These are phyloP conservation scores for Elephantulus edwardii DNA, from an alignment of 2,113 vertebrate species.

Conservation along the genomic window DNA sequence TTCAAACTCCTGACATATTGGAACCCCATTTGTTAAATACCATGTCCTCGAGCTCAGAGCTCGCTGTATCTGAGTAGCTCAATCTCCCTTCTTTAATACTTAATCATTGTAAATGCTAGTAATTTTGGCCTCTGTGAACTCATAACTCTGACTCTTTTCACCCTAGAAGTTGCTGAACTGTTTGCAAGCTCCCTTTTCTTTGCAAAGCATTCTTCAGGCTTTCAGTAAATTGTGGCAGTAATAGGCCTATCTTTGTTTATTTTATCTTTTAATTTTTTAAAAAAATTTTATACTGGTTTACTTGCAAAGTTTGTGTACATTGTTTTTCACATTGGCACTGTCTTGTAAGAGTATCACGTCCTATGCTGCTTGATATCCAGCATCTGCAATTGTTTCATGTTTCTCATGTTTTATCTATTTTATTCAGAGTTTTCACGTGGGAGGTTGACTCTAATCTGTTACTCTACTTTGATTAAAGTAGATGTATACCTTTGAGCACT, in stretches of 20 bases:
- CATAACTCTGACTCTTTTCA: not conserved
- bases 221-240: not conserved
- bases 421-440: not conserved
- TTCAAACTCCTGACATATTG: too few species aligned
- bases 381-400: not conserved
- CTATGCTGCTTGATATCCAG: not conserved
- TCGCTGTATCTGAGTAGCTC: accelerated
- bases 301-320: too few species aligned
- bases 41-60: too few species aligned
- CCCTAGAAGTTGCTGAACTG: not conserved
- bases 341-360: not conserved
- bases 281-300: too few species aligned
- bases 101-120: not conserved
- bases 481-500: not conserved
- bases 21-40: too few species aligned
- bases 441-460: not conserved
- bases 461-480: not conserved
- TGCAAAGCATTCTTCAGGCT: too few species aligned
- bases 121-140: not conserved
- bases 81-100: not conserved
- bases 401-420: not conserved
- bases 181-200: not conserved
- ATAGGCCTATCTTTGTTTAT: not conserved
- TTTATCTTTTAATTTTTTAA: too few species aligned
- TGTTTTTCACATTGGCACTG: too few species aligned